Evolutionary conservation across 2,113 vertebrate species (phyloP).

Genomic region (Leuciscus idus): DNA sequence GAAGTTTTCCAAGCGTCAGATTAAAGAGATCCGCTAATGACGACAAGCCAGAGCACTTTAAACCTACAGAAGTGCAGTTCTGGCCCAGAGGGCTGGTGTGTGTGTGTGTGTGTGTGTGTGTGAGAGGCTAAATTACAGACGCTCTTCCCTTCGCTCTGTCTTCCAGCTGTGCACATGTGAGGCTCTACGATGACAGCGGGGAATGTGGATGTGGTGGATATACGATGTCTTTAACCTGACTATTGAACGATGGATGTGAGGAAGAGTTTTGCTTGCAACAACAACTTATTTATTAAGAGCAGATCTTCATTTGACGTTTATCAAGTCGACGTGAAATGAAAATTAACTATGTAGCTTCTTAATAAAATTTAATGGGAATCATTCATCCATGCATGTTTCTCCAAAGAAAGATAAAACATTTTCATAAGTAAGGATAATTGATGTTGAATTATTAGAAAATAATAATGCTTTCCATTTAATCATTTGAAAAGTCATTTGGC

Average conservation of each 20-base stretch:
- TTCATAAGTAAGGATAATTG: too few species aligned
- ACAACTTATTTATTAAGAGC: slow-evolving; percentile 14
- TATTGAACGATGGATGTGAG: slow-evolving; percentile 49
- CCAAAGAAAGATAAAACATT: not conserved
- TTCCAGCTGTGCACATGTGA: not conserved
- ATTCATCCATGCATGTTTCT: not conserved
- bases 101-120: slow-evolving; percentile 52
- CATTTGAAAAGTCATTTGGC: too few species aligned
- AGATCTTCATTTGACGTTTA: not conserved
- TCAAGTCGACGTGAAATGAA: not conserved
- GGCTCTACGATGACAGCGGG: slow-evolving; percentile 21
- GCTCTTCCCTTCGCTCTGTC: slow-evolving; percentile 55
- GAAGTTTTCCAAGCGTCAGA: slow-evolving; percentile 75
- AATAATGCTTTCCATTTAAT: too few species aligned
- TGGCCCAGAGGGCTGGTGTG: not conserved
- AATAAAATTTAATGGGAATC: not conserved
- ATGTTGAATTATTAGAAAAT: too few species aligned
- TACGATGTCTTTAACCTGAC: slow-evolving; percentile 45
- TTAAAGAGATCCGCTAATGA: slow-evolving; percentile 81
- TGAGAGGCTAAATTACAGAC: slow-evolving; percentile 73
- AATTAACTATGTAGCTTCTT: not conserved
- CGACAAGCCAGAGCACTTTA: slow-evolving; percentile 73
- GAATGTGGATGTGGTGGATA: slow-evolving; percentile 32
- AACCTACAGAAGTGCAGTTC: slow-evolving; percentile 33
- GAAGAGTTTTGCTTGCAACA: slow-evolving; percentile 69